Percentiles rank a stretch among this genome's conserved stretches.
Evolutionary conservation across 2,888 invertebrate species (phyloP).

Genomic region (Lasius fuliginosus): DNA sequence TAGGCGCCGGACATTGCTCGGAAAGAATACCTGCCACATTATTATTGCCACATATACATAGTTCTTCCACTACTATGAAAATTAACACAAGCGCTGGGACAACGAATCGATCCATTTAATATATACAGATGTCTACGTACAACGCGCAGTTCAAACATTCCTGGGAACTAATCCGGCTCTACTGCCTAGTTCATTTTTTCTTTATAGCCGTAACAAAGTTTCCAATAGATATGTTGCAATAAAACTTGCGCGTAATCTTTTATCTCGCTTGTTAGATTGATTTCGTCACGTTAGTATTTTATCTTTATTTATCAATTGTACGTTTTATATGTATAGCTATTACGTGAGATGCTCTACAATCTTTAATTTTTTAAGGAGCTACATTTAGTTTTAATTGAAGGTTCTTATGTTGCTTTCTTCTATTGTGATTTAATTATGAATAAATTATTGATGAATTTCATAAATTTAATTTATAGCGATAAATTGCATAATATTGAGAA

Average conservation of each 20-base stretch:
- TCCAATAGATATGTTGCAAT: neutral
- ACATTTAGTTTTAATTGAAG: neutral
- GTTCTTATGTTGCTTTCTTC: neutral
- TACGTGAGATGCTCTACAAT: neutral
- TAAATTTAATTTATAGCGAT: neutral
- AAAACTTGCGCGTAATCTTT: neutral
- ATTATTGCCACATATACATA: constrained; percentile 37
- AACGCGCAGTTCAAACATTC: constrained; percentile 50
- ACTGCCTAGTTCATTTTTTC: constrained; percentile 19
- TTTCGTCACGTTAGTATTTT: neutral
- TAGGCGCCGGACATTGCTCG: constrained; percentile 30
- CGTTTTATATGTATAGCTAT: neutral
- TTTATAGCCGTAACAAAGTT: neutral
- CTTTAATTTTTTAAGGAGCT: neutral
- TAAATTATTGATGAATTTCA: neutral
- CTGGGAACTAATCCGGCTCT: constrained; percentile 37
- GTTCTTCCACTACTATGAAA: constrained; percentile 29
- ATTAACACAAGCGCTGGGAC: constrained; percentile 53
- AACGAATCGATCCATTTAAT: constrained; percentile 61
- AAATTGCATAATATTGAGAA: constrained; percentile 12
- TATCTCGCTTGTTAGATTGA: neutral
- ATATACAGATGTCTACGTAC: constrained; percentile 44
- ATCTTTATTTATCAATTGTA: neutral
- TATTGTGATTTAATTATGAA: neutral
- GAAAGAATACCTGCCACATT: constrained; percentile 31